A percentile compares a stretch with the other conserved stretches of the same genome.
phyloP scores from a whole-genome alignment of 2,797 vertebrate genomes.

The Phrynocephalus forsythii region DNA sequence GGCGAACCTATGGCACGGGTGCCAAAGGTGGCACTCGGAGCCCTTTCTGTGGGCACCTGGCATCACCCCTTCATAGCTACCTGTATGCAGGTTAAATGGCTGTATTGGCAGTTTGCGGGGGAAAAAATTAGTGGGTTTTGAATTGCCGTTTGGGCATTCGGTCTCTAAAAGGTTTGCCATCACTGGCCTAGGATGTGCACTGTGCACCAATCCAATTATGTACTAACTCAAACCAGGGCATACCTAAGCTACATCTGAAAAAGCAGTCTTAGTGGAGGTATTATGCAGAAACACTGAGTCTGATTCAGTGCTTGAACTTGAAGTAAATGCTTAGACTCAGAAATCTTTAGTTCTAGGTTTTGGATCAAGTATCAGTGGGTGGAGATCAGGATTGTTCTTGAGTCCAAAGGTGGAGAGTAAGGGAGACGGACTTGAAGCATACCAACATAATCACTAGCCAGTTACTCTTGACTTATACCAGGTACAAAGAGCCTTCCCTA shows the following conservation, averaged over 20 bases:
- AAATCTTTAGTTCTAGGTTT: not conserved
- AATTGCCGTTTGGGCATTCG: too few species aligned
- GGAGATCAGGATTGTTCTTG: not conserved
- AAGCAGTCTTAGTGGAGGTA: not conserved
- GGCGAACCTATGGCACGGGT: too few species aligned
- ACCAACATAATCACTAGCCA: not conserved
- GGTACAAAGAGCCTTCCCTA: not conserved
- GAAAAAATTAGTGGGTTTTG: too few species aligned
- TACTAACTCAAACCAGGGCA: not conserved
- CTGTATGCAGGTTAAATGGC: too few species aligned
- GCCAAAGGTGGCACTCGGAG: too few species aligned
- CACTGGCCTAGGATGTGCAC: too few species aligned
- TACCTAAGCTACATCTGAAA: not conserved
- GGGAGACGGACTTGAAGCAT: too few species aligned
- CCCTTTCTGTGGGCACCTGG: too few species aligned
- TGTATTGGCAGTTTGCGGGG: too few species aligned
- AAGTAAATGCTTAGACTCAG: not conserved
- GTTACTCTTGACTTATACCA: not conserved
- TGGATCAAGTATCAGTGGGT: not conserved
- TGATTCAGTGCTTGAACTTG: not conserved
- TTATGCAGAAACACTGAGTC: not conserved
- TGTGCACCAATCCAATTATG: not conserved
- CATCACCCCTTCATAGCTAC: too few species aligned
- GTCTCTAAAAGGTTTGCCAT: too few species aligned
- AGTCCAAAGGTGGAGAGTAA: not conserved